Percentiles rank a stretch among this genome's conserved stretches.
Evolutionary conservation across 1,140 invertebrate species (phyloP).

Genomic region (Listronotus bonariensis): DNA sequence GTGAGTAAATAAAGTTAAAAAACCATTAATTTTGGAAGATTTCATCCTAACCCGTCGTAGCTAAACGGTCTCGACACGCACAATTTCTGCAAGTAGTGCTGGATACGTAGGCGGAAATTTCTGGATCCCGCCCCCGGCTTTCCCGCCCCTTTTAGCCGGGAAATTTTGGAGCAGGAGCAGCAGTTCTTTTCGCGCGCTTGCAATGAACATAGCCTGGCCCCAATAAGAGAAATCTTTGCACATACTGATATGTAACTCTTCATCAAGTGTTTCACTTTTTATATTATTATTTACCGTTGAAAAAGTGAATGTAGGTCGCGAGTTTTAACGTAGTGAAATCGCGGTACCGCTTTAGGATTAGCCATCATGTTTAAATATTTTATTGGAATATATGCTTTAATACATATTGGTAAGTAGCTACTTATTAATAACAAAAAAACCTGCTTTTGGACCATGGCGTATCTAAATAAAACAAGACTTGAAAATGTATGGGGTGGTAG

Average conservation of each 20-base stretch:
- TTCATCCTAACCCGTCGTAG: constrained; percentile 21
- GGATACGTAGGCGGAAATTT: constrained; percentile 23
- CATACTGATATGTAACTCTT: constrained; percentile 7
- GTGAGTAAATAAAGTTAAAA: constrained; percentile 33
- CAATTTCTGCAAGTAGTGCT: constrained; percentile 36
- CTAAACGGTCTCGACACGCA: constrained; percentile 29
- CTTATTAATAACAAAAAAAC: not conserved
- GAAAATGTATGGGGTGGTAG: no score
- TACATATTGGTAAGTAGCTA: constrained; percentile 18
- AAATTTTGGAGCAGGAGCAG: constrained; percentile 20
- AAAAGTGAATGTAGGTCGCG: constrained; percentile 19
- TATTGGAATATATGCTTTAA: constrained; percentile 10
- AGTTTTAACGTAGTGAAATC: constrained; percentile 16
- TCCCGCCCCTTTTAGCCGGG: constrained; percentile 30
- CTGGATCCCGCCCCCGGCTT: constrained; percentile 23
- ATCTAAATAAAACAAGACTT: no score
- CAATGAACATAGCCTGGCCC: constrained; percentile 1
- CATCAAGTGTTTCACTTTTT: not conserved
- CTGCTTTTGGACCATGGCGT: no score
- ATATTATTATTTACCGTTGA: not conserved
- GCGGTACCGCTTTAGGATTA: constrained; percentile 11
- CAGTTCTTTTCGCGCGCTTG: constrained; percentile 29
- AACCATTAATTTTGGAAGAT: constrained; percentile 32
- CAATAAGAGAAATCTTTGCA: not conserved
- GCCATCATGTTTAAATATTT: constrained; percentile 19